Percentiles rank a stretch among this genome's conserved stretches.
phyloP scores from a whole-genome alignment of 35 echinoderm and acorn worm species.

The Lytechinus pictus region DNA sequence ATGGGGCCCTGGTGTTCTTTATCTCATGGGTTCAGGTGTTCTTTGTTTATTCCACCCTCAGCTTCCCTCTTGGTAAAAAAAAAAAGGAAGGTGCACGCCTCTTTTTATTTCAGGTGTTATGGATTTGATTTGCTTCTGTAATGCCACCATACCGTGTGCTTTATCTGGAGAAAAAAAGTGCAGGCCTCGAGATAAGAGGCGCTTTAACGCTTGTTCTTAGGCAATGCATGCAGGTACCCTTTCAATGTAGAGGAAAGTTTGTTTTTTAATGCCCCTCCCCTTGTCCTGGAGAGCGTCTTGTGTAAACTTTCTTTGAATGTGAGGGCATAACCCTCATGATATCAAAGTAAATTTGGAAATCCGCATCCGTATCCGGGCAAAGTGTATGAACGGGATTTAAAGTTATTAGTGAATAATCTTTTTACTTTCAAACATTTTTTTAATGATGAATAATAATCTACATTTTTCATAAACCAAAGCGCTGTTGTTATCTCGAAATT shows the following conservation, averaged over 20 bases:
- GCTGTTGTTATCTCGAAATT: no score
- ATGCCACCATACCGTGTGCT: background rate
- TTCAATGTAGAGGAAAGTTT: background rate
- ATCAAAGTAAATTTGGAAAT: background rate
- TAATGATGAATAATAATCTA: no score
- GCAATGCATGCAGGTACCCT: background rate
- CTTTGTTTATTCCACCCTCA: background rate
- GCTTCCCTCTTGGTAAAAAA: background rate
- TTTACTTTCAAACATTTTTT: no score
- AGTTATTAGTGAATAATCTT: background rate
- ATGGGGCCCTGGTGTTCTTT: no score
- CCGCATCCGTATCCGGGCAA: background rate
- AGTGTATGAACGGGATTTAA: background rate
- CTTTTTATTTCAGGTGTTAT: background rate
- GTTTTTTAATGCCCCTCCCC: background rate
- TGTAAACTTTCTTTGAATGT: background rate
- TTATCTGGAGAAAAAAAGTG: background rate
- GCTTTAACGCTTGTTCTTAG: background rate
- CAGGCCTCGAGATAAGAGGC: background rate
- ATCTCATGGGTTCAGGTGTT: no score
- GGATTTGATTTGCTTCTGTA: background rate
- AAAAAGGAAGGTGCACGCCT: background rate
- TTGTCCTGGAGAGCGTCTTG: background rate
- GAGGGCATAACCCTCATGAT: background rate
- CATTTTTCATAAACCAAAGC: no score